These are phyloP conservation scores for Microplitis manilae DNA, from an alignment of 2,888 invertebrate species.

Conservation along the genomic window DNA sequence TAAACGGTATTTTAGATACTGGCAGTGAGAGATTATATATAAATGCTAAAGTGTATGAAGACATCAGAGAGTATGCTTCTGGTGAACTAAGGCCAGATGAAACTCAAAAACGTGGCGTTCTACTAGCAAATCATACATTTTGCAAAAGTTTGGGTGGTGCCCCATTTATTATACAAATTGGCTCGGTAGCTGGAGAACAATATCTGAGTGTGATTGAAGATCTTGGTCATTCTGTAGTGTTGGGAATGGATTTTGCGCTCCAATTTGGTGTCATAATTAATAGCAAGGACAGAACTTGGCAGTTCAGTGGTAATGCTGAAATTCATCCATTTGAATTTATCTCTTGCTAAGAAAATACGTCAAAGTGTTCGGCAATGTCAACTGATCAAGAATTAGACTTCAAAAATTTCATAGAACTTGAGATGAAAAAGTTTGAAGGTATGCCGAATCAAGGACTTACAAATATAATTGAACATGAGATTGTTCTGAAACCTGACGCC, in stretches of 20 bases:
- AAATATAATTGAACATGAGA: background rate
- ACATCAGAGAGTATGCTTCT: background rate
- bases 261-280: background rate
- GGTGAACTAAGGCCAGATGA: background rate
- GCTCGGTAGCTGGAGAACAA: background rate
- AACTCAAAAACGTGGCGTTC: background rate
- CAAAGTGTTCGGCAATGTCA: background rate
- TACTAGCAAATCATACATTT: background rate
- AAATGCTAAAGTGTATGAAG: background rate
- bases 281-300: background rate
- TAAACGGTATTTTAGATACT: background rate
- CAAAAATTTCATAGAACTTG: background rate
- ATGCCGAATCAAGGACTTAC: background rate
- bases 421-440: background rate
- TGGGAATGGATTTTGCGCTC: background rate
- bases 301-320: background rate
- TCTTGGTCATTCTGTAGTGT: background rate
- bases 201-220: background rate
- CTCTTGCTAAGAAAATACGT: background rate
- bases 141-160: background rate
- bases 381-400: background rate
- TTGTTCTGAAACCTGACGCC: background rate
- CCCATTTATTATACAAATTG: background rate
- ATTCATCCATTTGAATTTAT: background rate
- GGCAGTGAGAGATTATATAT: background rate